Base-by-base conservation (phyloP, 2,113 vertebrate genomes). In the Danionella cerebrum region DNA sequence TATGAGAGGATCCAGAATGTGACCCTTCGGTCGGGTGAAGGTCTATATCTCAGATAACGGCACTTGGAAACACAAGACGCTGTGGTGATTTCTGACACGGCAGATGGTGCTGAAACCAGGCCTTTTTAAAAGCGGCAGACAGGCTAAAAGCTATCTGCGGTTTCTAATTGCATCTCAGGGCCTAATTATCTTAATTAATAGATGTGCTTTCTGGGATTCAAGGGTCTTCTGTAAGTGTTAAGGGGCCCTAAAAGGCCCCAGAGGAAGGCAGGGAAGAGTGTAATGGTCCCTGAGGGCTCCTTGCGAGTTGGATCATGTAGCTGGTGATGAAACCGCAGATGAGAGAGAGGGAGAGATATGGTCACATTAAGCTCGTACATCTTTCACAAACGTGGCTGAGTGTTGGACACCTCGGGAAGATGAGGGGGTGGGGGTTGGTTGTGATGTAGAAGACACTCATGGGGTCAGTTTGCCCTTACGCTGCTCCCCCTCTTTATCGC, bases 131-230 rank as follows among this genome's bases (percentile, higher is more conserved):
- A 86, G 79, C 80, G 76, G 83, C 86, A 79, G 83, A 80, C 82
- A 86, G 72, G 85, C 89, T 96, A 92, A 96, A 90, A 94, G 92
- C 86, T 89, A 86, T 90, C 90, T 92, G 85, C 78, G 89, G 89
- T 90, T 89, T 90, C 87, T 91, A 91, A 95, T 93, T 91, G 92
- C 87, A 47, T 90, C 82, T 87, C 86, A 83, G 89, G 90, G 89
- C 91, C 87, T 94, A 91, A 92, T 96, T 92, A 89, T 81, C 83
- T 89, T 97, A 97, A 98, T 98, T 97, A 98, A 97, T 92, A 91
- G 92, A 84, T 75, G 42, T 75, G 88, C 86, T 90, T 85, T 90
- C 83, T 86, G 79, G 60, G 78, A 80, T 76, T 78, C 79, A 71
- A 72, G 82, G 79, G 80, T 87, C 86, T 87, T 84, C 84, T 86